Base-by-base conservation (phyloP, 2,113 vertebrate genomes). In the Raja brachyura region DNA sequence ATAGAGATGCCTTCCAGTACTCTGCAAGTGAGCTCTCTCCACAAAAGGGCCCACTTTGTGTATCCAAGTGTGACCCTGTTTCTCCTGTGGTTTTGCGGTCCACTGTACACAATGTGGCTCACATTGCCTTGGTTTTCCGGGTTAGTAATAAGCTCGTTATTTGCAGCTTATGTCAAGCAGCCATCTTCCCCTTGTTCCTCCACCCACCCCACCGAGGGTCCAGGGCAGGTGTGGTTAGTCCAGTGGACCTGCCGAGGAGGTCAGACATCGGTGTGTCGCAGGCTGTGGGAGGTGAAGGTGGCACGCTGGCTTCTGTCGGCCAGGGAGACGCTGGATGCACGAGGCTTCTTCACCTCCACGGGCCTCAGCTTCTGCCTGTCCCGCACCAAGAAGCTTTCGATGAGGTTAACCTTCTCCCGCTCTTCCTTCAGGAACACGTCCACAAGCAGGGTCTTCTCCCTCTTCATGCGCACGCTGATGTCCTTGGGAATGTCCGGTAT, bases 401-500 rank as follows among this genome's bases (percentile, higher is more conserved):
- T 93, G 59, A 96, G 93, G 93, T 95, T 96, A 94, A 96, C 93
- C 76, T 97, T 97, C 76, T 97, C 96, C 0, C 98, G 96, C 81
- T 99, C 99, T 93, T 98, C 97, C 86, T 97, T 98, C 93, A 99
- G 95, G 93, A 99, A 97, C 94, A 98, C 98, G 94, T 99, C 98
- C 94, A 98, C 97, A 86, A 99, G 94, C 94, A 98, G 59, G 0
- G 96, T 96, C 94, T 98, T 99, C 94, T 99, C 98, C 93, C 97
- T 97, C 95, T 98, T 98, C 93, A 99, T 96, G 96, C 98, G 98
- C 73, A 99, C 98, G 3, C 97, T 97, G 94, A 99, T 97, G 93
- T 98, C 98, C 0, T 97, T 98, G 25, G 99, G 98, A 56, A 99
- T 98, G 56, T 99, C 98, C 1, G 98, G 98, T 94, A 99, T 98